phyloP scores from a whole-genome alignment of 2,797 vertebrate species.

The Dryobates pubescens region DNA sequence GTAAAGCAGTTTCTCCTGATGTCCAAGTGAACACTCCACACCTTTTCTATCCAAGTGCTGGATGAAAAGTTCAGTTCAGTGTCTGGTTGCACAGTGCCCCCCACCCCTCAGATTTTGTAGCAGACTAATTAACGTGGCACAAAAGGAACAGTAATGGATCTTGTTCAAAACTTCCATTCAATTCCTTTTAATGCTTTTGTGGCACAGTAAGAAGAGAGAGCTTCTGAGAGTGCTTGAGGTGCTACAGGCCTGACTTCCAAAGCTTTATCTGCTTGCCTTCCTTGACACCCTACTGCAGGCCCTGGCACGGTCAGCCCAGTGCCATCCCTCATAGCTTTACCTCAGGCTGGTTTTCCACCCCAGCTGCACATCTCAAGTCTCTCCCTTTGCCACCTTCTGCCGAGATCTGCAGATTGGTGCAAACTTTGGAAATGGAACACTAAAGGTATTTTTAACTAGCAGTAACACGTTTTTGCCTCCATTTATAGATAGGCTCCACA shows the following conservation, averaged over 20 bases:
- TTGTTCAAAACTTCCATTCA: not conserved
- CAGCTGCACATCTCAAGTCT: not conserved
- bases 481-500: not conserved
- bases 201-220: not conserved
- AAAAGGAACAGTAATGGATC: slow-evolving; percentile 4
- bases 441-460: not conserved
- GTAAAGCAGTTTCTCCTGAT: too few relatives aligned
- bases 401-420: slow-evolving; percentile 2
- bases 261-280: not conserved
- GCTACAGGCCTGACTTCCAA: not conserved
- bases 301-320: not conserved
- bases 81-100: not conserved
- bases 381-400: slow-evolving; percentile 16
- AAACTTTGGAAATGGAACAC: slow-evolving; percentile 13
- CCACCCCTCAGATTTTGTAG: slow-evolving; percentile 23
- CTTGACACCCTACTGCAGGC: not conserved
- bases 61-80: not conserved
- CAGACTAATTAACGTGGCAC: slow-evolving; percentile 28
- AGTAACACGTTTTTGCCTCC: not conserved
- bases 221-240: not conserved
- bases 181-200: not conserved
- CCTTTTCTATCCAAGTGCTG: not conserved
- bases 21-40: not conserved
- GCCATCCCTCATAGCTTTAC: not conserved
- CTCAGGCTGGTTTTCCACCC: not conserved